Evolutionary conservation across 2,113 vertebrate genomes (phyloP).

Genomic region (Rhodinocichla rosea): DNA sequence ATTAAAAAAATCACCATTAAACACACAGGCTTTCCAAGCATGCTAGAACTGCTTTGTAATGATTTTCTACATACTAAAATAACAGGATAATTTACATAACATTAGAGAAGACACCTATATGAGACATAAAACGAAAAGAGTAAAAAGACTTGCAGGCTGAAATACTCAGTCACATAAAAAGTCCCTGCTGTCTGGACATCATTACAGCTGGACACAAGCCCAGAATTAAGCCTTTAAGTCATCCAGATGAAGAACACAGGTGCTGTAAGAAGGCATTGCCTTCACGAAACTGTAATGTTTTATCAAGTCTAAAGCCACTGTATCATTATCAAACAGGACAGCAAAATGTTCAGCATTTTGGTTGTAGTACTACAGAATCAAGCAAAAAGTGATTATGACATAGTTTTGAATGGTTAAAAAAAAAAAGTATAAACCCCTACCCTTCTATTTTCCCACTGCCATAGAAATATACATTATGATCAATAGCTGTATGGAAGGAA

Average conservation of each 20-base stretch:
- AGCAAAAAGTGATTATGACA: background rate
- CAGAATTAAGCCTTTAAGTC: constrained; percentile 10
- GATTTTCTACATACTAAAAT: background rate
- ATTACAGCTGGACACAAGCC: background rate
- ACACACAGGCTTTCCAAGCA: background rate
- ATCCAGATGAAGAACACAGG: background rate
- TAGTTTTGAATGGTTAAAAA: background rate
- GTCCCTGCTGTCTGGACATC: background rate
- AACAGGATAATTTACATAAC: background rate
- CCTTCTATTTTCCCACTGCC: background rate
- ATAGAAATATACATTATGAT: accelerated
- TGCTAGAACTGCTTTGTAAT: background rate
- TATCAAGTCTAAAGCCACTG: background rate
- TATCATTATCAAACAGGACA: background rate
- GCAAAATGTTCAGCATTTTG: background rate
- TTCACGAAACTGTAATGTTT: background rate
- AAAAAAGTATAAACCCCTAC: background rate
- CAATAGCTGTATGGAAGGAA: background rate
- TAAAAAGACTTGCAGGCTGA: background rate
- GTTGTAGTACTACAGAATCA: background rate
- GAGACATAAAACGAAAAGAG: background rate
- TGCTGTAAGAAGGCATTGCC: background rate
- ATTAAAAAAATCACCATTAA: background rate
- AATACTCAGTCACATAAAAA: background rate
- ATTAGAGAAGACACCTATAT: background rate